Percentiles rank a stretch among this genome's conserved stretches.
These are phyloP conservation scores for Hoplostethus atlanticus DNA, from an alignment of 2,797 vertebrate species.

Conservation along the genomic window DNA sequence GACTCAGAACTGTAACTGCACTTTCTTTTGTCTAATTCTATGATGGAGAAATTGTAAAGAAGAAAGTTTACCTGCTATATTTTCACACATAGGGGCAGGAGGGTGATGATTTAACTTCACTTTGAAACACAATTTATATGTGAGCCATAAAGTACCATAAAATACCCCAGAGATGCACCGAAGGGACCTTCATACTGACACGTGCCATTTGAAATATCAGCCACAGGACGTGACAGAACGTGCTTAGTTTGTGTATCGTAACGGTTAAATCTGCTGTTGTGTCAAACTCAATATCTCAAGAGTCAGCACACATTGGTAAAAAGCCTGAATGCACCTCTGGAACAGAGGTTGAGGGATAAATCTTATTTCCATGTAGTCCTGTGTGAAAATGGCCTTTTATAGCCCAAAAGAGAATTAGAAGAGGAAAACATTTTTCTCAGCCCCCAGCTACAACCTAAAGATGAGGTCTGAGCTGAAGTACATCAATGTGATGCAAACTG, in stretches of 20 bases:
- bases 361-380: conserved; percentile 9
- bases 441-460: conserved; percentile 5
- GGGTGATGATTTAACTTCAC: neutral
- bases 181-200: conserved; percentile 16
- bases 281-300: too few relatives aligned
- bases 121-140: neutral
- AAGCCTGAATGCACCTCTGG: conserved; percentile 22
- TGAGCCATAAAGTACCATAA: neutral
- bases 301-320: too few relatives aligned
- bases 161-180: neutral
- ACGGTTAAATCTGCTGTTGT: conserved; percentile 15
- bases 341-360: conserved; percentile 24
- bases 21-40: too few relatives aligned
- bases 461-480: neutral
- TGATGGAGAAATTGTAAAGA: too few relatives aligned
- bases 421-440: neutral
- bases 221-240: conserved; percentile 28
- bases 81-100: neutral
- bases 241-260: conserved; percentile 23
- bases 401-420: neutral
- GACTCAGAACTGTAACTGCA: neutral
- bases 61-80: neutral
- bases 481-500: neutral
- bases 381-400: conserved; percentile 9
- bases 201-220: conserved; percentile 15